These are phyloP conservation scores for Lycodopsis pacificus DNA, from an alignment of 2,797 vertebrate species.

Conservation along the genomic window DNA sequence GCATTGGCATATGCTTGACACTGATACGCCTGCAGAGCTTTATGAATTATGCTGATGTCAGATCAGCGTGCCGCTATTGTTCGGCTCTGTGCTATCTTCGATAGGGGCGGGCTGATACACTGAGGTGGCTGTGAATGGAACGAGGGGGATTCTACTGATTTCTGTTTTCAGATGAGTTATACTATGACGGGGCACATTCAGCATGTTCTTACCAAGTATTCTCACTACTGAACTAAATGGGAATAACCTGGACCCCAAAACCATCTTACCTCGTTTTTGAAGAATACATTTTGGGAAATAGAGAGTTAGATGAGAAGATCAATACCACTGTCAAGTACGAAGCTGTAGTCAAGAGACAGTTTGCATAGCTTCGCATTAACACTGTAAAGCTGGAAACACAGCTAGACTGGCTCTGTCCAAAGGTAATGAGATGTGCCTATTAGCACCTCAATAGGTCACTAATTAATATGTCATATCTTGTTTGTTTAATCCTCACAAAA, in stretches of 20 bases:
- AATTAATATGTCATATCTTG: background rate
- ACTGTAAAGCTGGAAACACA: background rate
- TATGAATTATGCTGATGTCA: conserved; percentile 67
- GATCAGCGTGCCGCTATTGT: conserved; percentile 62
- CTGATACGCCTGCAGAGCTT: conserved; percentile 64
- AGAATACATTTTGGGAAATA: background rate
- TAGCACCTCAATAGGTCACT: background rate
- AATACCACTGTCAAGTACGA: background rate
- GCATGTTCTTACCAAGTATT: conserved; percentile 4
- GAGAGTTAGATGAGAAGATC: background rate
- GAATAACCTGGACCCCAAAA: background rate
- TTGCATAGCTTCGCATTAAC: background rate
- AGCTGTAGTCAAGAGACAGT: background rate
- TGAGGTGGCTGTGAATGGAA: conserved; percentile 4
- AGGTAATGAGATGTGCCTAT: background rate
- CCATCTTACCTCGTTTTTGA: background rate
- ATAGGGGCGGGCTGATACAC: conserved; percentile 34
- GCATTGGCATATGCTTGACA: conserved; percentile 68
- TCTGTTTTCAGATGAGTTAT: conserved; percentile 26
- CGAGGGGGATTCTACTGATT: conserved; percentile 10
- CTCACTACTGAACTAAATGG: conserved; percentile 6
- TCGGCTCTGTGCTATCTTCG: conserved; percentile 49
- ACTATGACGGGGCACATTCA: conserved; percentile 6
- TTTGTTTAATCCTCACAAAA: background rate
- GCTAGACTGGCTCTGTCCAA: no score